phyloP scores from a whole-genome alignment of 2,888 invertebrate genomes.

The Drosophila heteroneura region DNA sequence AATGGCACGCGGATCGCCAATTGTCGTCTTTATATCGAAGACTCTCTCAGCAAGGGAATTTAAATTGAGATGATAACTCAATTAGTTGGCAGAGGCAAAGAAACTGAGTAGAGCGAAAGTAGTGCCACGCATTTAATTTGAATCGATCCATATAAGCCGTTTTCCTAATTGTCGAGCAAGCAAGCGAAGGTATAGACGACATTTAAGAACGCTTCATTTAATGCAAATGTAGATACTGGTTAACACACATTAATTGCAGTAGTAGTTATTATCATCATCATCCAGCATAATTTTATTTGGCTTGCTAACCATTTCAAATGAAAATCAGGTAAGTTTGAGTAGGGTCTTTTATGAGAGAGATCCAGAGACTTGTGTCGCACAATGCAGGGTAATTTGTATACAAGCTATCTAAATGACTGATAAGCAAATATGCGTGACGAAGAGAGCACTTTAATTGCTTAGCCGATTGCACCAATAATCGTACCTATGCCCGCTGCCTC shows the following conservation, averaged over 20 bases:
- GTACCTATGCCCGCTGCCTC: constrained; percentile 6
- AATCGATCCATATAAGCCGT: constrained; percentile 83
- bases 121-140: constrained; percentile 54
- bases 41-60: constrained; percentile 50
- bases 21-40: constrained; percentile 82
- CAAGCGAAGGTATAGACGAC: constrained; percentile 36
- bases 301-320: neutral
- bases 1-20: constrained; percentile 79
- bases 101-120: constrained; percentile 43
- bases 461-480: constrained; percentile 26
- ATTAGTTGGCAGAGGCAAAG: constrained; percentile 51
- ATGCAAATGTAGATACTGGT: neutral
- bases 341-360: constrained; percentile 20
- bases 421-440: constrained; percentile 64
- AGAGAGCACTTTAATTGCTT: constrained; percentile 44
- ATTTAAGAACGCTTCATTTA: constrained; percentile 24
- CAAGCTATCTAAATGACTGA: constrained; percentile 44
- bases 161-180: constrained; percentile 47
- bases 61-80: constrained; percentile 56
- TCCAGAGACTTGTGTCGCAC: constrained; percentile 6
- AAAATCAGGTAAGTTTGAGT: neutral
- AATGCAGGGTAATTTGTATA: constrained; percentile 22
- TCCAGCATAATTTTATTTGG: neutral
- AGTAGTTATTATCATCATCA: neutral
- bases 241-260: neutral